Percentiles rank a stretch among this genome's conserved stretches.
Conservation (phyloP, 2,888 invertebrate species). For the Calephelis perditalis region DNA sequence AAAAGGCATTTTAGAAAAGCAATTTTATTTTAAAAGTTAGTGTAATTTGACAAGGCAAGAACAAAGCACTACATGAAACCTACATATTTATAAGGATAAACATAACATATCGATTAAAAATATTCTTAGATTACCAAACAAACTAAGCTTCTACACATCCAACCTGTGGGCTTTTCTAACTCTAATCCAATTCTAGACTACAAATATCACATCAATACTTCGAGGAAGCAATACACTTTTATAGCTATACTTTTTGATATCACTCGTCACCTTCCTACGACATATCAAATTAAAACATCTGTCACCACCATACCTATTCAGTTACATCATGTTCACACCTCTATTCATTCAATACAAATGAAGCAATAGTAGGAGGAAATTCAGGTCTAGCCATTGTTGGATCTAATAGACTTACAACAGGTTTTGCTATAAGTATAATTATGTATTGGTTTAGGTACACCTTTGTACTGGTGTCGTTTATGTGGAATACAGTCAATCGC, state of each 20-base stretch:
- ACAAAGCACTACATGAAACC: too few relatives aligned
- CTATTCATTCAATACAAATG: conserved; percentile 30
- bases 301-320: conserved; percentile 31
- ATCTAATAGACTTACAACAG: background rate
- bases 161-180: background rate
- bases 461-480: background rate
- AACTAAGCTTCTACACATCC: background rate
- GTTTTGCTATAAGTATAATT: background rate
- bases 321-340: conserved; percentile 31
- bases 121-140: background rate
- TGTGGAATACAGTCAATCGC: background rate
- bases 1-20: too few relatives aligned
- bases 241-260: conserved; percentile 9
- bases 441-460: background rate
- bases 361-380: conserved; percentile 34
- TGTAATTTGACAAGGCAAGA: too few relatives aligned
- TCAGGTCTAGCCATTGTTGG: conserved; percentile 10
- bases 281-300: conserved; percentile 38
- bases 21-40: too few relatives aligned
- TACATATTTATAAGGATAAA: background rate
- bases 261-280: conserved; percentile 35
- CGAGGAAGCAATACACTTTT: conserved; percentile 13
- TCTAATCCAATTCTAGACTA: background rate
- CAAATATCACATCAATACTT: conserved; percentile 9
- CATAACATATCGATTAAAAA: background rate